Conservation (phyloP, 2,888 invertebrate genomes). For the Phyto melanocephala region DNA sequence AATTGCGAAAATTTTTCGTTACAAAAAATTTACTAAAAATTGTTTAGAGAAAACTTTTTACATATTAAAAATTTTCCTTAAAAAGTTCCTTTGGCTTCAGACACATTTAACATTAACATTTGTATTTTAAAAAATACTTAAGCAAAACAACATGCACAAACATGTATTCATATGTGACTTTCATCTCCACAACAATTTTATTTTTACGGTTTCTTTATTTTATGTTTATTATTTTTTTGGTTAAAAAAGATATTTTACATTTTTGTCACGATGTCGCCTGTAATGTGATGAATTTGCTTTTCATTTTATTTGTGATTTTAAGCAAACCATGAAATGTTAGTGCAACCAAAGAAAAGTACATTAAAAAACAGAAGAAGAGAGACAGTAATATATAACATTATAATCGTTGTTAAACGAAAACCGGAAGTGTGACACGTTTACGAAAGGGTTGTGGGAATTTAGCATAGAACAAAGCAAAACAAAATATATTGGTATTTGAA, state of each 20-base stretch:
- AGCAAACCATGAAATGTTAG: constrained; percentile 4
- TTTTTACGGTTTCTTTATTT: not conserved
- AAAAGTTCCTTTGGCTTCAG: too few relatives aligned
- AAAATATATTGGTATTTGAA: not conserved
- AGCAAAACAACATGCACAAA: not conserved
- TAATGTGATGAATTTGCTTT: constrained; percentile 56
- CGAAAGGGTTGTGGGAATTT: not conserved
- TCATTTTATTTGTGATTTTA: constrained; percentile 35
- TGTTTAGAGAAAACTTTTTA: too few relatives aligned
- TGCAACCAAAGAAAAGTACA: not conserved
- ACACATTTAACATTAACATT: constrained; percentile 5
- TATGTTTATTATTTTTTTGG: too few relatives aligned
- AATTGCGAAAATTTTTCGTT: too few relatives aligned
- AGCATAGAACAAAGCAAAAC: not conserved
- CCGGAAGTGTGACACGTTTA: constrained; percentile 43
- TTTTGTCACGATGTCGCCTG: constrained; percentile 54
- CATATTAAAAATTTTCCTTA: too few relatives aligned
- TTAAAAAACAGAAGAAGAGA: not conserved
- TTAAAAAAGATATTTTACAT: constrained; percentile 36
- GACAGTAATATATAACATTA: constrained; percentile 17
- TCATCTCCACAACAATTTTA: not conserved
- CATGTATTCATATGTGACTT: not conserved
- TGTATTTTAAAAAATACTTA: not conserved
- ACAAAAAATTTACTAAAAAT: too few relatives aligned
- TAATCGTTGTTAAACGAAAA: constrained; percentile 39